phyloP scores from a whole-genome alignment of 2,888 invertebrate genomes.

The Vannuccia rotundouncinata region DNA sequence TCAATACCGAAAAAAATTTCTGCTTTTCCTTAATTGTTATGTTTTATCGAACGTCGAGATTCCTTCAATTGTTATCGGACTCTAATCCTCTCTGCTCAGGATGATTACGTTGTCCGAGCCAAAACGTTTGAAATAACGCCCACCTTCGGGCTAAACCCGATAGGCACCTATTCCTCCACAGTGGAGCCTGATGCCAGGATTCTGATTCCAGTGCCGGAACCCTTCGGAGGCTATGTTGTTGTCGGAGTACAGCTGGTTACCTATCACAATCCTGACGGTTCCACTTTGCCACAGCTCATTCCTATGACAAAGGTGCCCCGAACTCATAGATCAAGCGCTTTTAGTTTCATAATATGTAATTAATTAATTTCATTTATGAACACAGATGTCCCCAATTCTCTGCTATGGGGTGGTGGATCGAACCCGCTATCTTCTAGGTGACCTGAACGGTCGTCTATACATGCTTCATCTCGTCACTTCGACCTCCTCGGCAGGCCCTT shows the following conservation, averaged over 20 bases:
- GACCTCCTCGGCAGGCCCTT: not conserved
- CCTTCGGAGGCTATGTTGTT: constrained; percentile 85
- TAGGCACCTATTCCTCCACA: not conserved
- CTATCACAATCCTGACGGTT: constrained; percentile 78
- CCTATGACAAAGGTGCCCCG: not conserved
- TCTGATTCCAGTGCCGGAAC: constrained; percentile 69
- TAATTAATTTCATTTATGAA: not conserved
- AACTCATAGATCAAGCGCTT: too few species aligned
- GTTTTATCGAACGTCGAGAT: too few species aligned
- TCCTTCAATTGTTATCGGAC: too few species aligned
- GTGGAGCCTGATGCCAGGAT: constrained; percentile 34
- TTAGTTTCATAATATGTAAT: not conserved
- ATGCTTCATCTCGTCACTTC: constrained; percentile 71
- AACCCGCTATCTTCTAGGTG: constrained; percentile 78
- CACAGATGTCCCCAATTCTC: constrained; percentile 81
- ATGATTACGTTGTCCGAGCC: constrained; percentile 6
- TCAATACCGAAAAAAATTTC: too few species aligned
- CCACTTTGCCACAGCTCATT: constrained; percentile 42
- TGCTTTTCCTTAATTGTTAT: too few species aligned
- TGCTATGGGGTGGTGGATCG: constrained; percentile 89
- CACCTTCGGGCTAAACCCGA: not conserved
- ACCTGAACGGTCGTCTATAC: constrained; percentile 85
- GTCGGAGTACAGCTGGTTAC: constrained; percentile 94
- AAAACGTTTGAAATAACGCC: constrained; percentile 27
- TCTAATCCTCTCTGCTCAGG: too few species aligned